These are phyloP conservation scores for Hemicordylus capensis DNA, from an alignment of 2,113 vertebrate genomes.

Conservation along the genomic window DNA sequence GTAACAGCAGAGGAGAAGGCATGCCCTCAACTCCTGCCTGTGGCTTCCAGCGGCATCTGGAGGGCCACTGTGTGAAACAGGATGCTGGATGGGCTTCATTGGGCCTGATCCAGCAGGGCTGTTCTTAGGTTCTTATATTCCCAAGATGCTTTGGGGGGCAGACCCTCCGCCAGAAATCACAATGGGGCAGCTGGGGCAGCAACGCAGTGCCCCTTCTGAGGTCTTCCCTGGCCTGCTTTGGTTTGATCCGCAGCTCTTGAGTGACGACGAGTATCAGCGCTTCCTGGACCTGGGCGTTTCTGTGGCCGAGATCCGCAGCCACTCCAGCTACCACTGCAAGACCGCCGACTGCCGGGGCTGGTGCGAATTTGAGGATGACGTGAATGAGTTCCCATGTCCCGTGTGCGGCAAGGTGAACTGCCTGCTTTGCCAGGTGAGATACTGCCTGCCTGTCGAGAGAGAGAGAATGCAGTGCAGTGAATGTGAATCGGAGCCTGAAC, in stretches of 20 bases:
- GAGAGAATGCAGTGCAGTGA: background rate
- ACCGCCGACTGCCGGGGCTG: conserved; percentile 86
- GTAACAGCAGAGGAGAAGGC: too few species aligned
- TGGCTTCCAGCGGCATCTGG: too few species aligned
- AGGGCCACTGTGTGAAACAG: too few species aligned
- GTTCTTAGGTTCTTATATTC: too few species aligned
- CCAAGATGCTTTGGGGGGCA: background rate
- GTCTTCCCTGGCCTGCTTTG: background rate
- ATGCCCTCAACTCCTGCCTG: too few species aligned
- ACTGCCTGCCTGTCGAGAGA: conserved; percentile 28
- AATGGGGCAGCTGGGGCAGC: background rate
- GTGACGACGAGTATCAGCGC: conserved; percentile 79
- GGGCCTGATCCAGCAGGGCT: too few species aligned
- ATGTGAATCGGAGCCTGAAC: background rate
- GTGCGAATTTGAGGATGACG: conserved; percentile 90
- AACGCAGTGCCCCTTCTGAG: background rate
- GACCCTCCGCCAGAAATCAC: background rate
- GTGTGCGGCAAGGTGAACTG: conserved; percentile 71
- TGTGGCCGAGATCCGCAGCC: conserved; percentile 84
- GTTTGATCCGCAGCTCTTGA: conserved; percentile 76
- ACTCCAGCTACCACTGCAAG: conserved; percentile 90
- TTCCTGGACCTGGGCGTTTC: conserved; percentile 83
- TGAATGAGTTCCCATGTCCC: conserved; percentile 80
- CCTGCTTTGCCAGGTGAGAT: conserved; percentile 76
- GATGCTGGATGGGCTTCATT: too few species aligned